Conservation (phyloP, 2,113 vertebrate species). For the Callipepla californica region DNA sequence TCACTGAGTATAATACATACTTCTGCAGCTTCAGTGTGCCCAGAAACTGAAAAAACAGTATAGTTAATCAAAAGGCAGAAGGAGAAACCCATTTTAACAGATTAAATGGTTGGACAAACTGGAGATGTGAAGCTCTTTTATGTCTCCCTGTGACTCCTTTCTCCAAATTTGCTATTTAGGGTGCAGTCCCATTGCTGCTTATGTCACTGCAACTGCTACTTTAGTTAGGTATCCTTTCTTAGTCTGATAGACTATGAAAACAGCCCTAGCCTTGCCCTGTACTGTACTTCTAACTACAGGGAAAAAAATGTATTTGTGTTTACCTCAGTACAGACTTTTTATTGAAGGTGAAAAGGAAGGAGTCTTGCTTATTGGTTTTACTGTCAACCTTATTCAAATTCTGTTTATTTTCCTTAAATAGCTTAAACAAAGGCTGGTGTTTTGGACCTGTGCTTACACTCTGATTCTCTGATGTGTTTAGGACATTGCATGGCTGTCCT, state of each 20-base stretch:
- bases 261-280: not conserved
- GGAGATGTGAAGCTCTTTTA: not conserved
- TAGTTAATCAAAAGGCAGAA: not conserved
- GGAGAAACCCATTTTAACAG: not conserved
- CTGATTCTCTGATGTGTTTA: not conserved
- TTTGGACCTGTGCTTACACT: not conserved
- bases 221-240: not conserved
- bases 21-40: accelerated
- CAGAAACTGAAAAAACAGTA: not conserved
- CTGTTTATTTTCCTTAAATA: slow-evolving; percentile 24
- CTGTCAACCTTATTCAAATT: not conserved
- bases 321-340: not conserved
- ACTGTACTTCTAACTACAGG: not conserved
- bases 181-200: not conserved
- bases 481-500: not conserved
- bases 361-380: not conserved
- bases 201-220: not conserved
- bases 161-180: not conserved
- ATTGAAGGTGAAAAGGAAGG: slow-evolving; percentile 1
- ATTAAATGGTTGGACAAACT: not conserved
- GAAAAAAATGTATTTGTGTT: not conserved
- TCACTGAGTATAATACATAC: not conserved
- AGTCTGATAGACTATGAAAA: not conserved
- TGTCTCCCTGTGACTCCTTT: not conserved
- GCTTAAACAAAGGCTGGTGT: not conserved